Conservation (phyloP, 1,140 invertebrate species). For the Leguminivora glycinivorella region DNA sequence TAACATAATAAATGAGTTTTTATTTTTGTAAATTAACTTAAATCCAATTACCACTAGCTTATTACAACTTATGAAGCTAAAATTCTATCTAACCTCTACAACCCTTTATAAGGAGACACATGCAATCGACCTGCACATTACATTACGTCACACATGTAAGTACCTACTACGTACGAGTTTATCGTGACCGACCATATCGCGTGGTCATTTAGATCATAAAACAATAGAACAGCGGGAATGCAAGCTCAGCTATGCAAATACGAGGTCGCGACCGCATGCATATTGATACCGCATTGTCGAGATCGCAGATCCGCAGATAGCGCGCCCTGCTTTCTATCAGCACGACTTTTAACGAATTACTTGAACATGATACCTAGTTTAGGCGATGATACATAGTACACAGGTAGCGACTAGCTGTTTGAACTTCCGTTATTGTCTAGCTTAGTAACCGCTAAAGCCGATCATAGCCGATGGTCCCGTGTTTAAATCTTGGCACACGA, state of each 20-base stretch:
- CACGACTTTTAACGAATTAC: conserved; percentile 72
- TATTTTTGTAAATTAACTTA: too few species aligned
- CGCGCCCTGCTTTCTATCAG: conserved; percentile 62
- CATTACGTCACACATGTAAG: conserved; percentile 26
- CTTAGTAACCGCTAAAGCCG: too few species aligned
- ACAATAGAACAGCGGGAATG: conserved; percentile 75
- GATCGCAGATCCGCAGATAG: conserved; percentile 72
- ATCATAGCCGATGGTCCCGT: too few species aligned
- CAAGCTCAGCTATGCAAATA: conserved; percentile 75
- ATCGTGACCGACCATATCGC: conserved; percentile 72
- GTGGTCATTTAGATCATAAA: conserved; percentile 78
- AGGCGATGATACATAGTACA: not conserved
- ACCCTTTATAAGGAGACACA: conserved; percentile 6
- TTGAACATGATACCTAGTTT: conserved; percentile 57
- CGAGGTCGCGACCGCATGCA: conserved; percentile 75
- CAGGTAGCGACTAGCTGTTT: too few species aligned
- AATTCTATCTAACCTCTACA: not conserved
- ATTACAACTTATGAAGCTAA: not conserved
- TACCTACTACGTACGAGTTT: conserved; percentile 52
- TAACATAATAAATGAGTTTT: too few species aligned
- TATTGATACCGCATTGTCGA: conserved; percentile 76
- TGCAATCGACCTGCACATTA: conserved; percentile 3
- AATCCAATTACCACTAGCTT: too few species aligned
- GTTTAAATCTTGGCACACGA: too few species aligned
- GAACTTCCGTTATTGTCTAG: too few species aligned